Evolutionary conservation across 2,888 invertebrate species (phyloP).

Genomic region (Parnassius apollo): DNA sequence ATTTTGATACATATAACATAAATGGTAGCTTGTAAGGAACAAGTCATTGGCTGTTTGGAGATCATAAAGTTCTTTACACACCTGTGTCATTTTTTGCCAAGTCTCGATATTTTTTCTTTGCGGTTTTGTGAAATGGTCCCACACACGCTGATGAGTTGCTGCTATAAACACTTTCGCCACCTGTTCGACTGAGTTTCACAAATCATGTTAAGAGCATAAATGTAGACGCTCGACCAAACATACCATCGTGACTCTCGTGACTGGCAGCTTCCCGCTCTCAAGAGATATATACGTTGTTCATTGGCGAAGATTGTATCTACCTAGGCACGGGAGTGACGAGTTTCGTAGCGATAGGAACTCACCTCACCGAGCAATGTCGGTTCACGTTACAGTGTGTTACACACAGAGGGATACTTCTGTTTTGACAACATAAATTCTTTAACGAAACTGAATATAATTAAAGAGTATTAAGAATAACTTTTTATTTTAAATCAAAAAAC

Average conservation of each 20-base stretch:
- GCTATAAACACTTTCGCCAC: constrained; percentile 98
- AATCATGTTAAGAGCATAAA: constrained; percentile 65
- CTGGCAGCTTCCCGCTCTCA: constrained; percentile 48
- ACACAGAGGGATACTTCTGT: constrained; percentile 37
- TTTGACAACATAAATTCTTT: constrained; percentile 36
- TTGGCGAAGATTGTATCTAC: constrained; percentile 39
- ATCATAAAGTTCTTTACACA: constrained; percentile 54
- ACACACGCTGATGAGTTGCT: constrained; percentile 98
- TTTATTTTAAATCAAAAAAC: neutral
- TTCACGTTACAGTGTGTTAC: constrained; percentile 38
- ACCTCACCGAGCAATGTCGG: constrained; percentile 34
- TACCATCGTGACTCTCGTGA: constrained; percentile 63
- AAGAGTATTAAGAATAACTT: neutral
- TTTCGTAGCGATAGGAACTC: constrained; percentile 36
- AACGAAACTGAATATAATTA: constrained; percentile 12
- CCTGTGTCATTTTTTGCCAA: constrained; percentile 98
- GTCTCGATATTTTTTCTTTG: constrained; percentile 99
- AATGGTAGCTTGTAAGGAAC: constrained; percentile 8
- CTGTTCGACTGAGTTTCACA: constrained; percentile 94
- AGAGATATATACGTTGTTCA: constrained; percentile 14
- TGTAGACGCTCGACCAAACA: constrained; percentile 54
- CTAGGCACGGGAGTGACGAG: constrained; percentile 39
- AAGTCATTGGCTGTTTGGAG: neutral
- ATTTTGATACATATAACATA: neutral
- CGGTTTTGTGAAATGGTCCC: constrained; percentile 99